A percentile compares a stretch with the other conserved stretches of the same genome.
These are phyloP conservation scores for Acanthiza pusilla DNA, from an alignment of 2,797 vertebrate genomes.

Conservation along the genomic window DNA sequence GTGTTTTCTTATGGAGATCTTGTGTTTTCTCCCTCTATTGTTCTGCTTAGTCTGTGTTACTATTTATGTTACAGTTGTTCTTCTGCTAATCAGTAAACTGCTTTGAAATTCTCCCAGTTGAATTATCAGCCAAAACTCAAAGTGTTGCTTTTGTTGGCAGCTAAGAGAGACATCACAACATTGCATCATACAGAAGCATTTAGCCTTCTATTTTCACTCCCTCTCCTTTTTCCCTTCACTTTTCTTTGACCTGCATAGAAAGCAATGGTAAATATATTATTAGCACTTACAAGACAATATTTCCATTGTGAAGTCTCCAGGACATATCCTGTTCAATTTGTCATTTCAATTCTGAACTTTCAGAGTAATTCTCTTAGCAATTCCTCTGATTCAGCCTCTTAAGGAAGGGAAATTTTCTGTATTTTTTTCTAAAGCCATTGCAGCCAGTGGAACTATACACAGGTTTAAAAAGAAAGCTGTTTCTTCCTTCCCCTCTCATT, in stretches of 20 bases:
- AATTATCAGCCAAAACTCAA: constrained; percentile 18
- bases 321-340: not conserved
- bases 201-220: not conserved
- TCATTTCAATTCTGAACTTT: not conserved
- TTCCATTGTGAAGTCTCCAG: not conserved
- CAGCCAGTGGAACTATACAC: not conserved
- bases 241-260: not conserved
- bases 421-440: not conserved
- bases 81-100: not conserved
- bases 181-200: not conserved
- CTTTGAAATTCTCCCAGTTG: constrained; percentile 13
- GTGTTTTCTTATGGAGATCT: not conserved
- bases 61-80: not conserved
- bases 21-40: not conserved
- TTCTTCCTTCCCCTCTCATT: not conserved
- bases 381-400: not conserved
- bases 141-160: constrained; percentile 17
- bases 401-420: not conserved
- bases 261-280: not conserved
- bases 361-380: not conserved
- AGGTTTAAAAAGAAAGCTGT: not conserved
- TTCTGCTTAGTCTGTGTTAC: not conserved
- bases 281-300: not conserved
- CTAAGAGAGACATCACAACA: not conserved
- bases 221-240: not conserved